Base-by-base conservation (phyloP, 2,797 vertebrate species). In the Anomalospiza imberbis region DNA sequence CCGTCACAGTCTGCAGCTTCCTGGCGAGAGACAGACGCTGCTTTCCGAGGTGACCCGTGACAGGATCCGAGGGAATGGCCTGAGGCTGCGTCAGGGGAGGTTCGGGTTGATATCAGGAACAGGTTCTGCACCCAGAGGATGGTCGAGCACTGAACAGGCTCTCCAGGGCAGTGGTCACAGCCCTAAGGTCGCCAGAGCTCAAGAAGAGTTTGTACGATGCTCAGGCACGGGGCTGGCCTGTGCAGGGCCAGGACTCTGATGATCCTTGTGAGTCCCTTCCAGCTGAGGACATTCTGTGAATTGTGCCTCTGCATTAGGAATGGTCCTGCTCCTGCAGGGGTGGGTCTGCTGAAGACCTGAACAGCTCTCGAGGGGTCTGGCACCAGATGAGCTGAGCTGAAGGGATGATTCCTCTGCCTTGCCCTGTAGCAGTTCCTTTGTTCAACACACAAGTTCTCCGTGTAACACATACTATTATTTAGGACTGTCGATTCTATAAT, bases 11-110 rank as follows among this genome's bases (percentile, higher is more conserved):
- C 10, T 44, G 28, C 28, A 42, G 9, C 13, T 50, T 55, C 7
- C 42, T 32, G 1, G 1, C 1, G 1, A 31, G 47, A 6, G 29
- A 7, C 17, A 34, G 29, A 40, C 14, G 0, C 34, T 28, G 44
- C 17, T 32, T 16, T 58, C 5, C 1, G 2, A 61, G 47, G 34
- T n/a, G 34, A 17, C 17, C 31, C 4, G 22, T 28, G 60, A 7
- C 51, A 38, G 36, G 24, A 22, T 6, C 34, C 1, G 6, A 40
- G 47, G 25, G 61, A 17, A 29, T 21, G 71, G 48, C 42, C 13
- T 9, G 32, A 32, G 50, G 26, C 16, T 36, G 32, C 31, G 5
- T 3, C 32, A 19, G 19, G 22, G 42, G 2, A 21, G 10, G 24
- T 15, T 38, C 12, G 26, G 13, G 4, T 2, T 44, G 50, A 1